phyloP scores from a whole-genome alignment of 2,113 vertebrate genomes.

The Amazona guildingii region DNA sequence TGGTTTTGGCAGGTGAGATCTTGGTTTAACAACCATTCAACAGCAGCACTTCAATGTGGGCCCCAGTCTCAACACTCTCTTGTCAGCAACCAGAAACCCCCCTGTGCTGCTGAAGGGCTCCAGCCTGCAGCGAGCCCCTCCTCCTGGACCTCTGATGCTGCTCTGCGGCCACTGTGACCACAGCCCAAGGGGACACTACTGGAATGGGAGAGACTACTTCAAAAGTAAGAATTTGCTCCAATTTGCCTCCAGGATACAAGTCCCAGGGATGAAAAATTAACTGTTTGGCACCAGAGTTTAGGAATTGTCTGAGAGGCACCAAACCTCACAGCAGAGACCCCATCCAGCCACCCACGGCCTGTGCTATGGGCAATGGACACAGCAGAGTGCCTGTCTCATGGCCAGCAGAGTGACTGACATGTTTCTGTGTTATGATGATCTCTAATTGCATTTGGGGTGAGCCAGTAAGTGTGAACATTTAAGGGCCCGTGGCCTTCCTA shows the following conservation, averaged over 20 bases:
- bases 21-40: not conserved
- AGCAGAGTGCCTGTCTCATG: not conserved
- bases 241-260: not conserved
- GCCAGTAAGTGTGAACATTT: not conserved
- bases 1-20: not conserved
- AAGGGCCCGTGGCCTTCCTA: not conserved
- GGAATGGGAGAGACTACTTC: not conserved
- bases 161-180: not conserved
- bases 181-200: not conserved
- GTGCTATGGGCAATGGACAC: not conserved
- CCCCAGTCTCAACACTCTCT: not conserved
- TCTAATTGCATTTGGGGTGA: conserved; percentile 17
- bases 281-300: not conserved
- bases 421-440: not conserved
- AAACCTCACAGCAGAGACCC: not conserved
- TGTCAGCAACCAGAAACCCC: not conserved
- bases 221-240: not conserved
- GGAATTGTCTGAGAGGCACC: conserved; percentile 14
- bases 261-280: not conserved
- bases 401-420: not conserved
- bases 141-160: fast-evolving
- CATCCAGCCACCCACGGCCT: not conserved
- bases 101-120: not conserved
- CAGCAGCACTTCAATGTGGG: not conserved
- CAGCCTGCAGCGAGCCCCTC: not conserved